phyloP scores from a whole-genome alignment of 2,113 vertebrate genomes.

The Saccopteryx leptura region DNA sequence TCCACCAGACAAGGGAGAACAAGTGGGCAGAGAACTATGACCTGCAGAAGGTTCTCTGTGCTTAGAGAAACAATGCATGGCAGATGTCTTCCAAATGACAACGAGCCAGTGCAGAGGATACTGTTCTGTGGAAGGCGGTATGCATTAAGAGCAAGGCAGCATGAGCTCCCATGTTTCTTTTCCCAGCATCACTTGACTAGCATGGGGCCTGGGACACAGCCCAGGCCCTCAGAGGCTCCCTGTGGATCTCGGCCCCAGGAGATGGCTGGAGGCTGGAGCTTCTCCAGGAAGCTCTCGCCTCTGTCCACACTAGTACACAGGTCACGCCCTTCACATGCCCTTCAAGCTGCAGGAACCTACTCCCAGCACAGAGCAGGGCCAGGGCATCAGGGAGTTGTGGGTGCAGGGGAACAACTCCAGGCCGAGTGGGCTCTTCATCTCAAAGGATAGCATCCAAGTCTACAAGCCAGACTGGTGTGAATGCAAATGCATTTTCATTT shows the following conservation, averaged over 20 bases:
- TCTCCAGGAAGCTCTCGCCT: not conserved
- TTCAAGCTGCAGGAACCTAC: not conserved
- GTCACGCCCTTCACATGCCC: not conserved
- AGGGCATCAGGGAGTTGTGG: not conserved
- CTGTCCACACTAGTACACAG: too few relatives aligned
- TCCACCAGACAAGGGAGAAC: not conserved
- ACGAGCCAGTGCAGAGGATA: accelerated
- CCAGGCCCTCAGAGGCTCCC: not conserved
- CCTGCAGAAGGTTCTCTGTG: not conserved
- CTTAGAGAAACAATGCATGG: too few relatives aligned
- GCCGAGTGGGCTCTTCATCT: not conserved
- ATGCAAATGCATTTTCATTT: not conserved
- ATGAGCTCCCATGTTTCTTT: accelerated
- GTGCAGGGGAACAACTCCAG: not conserved
- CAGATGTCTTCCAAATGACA: not conserved
- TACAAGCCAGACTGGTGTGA: not conserved
- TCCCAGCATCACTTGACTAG: not conserved
- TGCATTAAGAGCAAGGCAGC: not conserved
- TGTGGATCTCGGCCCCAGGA: accelerated
- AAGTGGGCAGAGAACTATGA: not conserved
- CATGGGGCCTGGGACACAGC: too few relatives aligned
- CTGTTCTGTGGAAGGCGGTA: accelerated
- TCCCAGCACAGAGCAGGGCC: not conserved
- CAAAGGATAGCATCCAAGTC: not conserved
- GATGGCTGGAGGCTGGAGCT: not conserved